Evolutionary conservation across 1,140 invertebrate species (phyloP).

Genomic region (Plodia interpunctella): DNA sequence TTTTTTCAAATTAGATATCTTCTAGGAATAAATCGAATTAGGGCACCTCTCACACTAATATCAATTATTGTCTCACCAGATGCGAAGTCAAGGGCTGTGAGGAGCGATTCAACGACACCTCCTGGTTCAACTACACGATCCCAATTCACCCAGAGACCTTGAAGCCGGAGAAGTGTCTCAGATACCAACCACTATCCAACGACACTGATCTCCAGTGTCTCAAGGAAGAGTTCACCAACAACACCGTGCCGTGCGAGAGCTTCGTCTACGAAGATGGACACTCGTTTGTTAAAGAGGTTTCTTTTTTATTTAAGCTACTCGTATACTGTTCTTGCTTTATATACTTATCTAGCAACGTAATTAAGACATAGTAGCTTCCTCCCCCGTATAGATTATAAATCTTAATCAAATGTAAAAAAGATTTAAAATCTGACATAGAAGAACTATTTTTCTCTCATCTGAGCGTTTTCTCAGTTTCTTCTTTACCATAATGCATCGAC

Average conservation of each 20-base stretch:
- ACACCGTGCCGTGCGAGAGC: slow-evolving; percentile 39
- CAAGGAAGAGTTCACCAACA: slow-evolving; percentile 46
- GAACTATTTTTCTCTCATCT: too few relatives aligned
- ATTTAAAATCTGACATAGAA: too few relatives aligned
- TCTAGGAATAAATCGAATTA: too few relatives aligned
- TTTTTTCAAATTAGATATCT: slow-evolving; percentile 10
- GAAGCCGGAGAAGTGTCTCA: slow-evolving; percentile 34
- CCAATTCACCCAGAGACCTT: slow-evolving; percentile 32
- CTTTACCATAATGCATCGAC: too few relatives aligned
- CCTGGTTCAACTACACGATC: slow-evolving; percentile 57
- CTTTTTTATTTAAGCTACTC: neutral
- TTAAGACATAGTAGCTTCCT: too few relatives aligned
- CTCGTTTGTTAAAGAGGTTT: slow-evolving; percentile 62
- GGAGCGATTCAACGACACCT: slow-evolving; percentile 58
- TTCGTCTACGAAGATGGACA: slow-evolving; percentile 51
- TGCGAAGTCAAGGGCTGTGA: slow-evolving; percentile 61
- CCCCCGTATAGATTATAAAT: too few relatives aligned
- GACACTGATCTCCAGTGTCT: slow-evolving; percentile 34
- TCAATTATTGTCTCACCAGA: slow-evolving; percentile 29
- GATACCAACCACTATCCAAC: slow-evolving; percentile 34
- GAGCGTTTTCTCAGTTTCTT: too few relatives aligned
- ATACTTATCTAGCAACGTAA: too few relatives aligned
- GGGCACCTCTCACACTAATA: too few relatives aligned
- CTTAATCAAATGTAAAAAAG: too few relatives aligned
- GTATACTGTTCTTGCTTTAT: too few relatives aligned